Percentiles rank a stretch among this genome's conserved stretches.
phyloP scores from a whole-genome alignment of 2,888 invertebrate genomes.

The Dyspetes luteomarginatus region DNA sequence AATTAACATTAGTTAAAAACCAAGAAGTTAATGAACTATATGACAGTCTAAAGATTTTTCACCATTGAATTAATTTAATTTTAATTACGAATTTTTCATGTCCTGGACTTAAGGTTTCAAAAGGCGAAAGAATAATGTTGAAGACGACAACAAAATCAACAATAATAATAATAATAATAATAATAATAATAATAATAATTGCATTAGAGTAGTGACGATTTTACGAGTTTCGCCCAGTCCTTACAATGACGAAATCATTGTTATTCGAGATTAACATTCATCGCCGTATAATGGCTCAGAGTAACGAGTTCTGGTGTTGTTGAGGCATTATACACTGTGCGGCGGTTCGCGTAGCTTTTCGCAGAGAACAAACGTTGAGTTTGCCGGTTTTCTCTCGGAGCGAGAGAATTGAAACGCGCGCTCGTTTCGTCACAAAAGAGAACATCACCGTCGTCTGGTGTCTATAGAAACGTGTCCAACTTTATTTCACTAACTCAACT shows the following conservation, averaged over 20 bases:
- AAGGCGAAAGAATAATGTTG: background rate
- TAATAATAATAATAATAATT: background rate
- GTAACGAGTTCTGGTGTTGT: conserved; percentile 47
- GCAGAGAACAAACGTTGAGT: conserved; percentile 37
- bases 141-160: too few relatives aligned
- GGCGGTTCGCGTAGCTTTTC: conserved; percentile 20
- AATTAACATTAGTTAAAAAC: background rate
- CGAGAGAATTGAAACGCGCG: background rate
- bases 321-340: conserved; percentile 26
- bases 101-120: background rate
- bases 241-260: conserved; percentile 49
- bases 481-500: background rate
- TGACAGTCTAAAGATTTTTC: background rate
- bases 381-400: conserved; percentile 5
- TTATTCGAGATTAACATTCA: conserved; percentile 51
- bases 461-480: background rate
- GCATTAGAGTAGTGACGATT: background rate
- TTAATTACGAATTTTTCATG: background rate
- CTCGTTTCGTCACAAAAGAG: background rate
- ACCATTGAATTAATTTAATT: background rate
- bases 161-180: background rate
- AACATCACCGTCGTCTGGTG: background rate
- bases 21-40: background rate
- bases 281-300: conserved; percentile 51
- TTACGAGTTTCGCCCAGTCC: conserved; percentile 20